phyloP scores from a whole-genome alignment of 2,113 vertebrate genomes.

The Lates calcarifer region DNA sequence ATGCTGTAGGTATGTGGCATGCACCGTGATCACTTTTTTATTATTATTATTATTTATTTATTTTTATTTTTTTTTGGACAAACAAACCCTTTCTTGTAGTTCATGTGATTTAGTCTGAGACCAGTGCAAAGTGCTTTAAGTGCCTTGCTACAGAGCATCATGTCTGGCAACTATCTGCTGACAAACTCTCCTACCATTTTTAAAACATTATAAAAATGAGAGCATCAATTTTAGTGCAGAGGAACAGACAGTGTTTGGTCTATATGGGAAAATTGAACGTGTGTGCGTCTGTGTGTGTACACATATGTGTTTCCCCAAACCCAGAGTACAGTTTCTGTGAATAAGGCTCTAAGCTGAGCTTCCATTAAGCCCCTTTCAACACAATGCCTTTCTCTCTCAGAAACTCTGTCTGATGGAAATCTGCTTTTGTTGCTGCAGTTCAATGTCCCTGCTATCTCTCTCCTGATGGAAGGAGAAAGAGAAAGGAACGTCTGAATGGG shows the following conservation, averaged over 20 bases:
- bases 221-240: conserved; percentile 38
- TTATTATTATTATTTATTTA: too few relatives aligned
- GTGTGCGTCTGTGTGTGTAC: conserved; percentile 18
- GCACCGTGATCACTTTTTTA: too few relatives aligned
- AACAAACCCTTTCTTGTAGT: not conserved
- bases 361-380: conserved; percentile 79
- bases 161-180: conserved; percentile 45
- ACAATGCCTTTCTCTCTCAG: conserved; percentile 71
- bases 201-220: conserved; percentile 54
- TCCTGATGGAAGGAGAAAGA: conserved; percentile 73
- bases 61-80: not conserved
- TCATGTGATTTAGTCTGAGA: conserved; percentile 21
- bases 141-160: conserved; percentile 32
- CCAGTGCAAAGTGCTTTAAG: conserved; percentile 55
- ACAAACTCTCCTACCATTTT: conserved; percentile 51
- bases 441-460: conserved; percentile 79
- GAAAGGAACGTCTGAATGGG: conserved; percentile 73
- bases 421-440: conserved; percentile 79
- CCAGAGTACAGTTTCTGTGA: conserved; percentile 73
- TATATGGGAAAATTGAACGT: conserved; percentile 36
- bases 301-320: conserved; percentile 56
- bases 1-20: too few relatives aligned
- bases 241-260: conserved; percentile 52
- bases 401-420: conserved; percentile 78
- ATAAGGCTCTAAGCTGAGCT: conserved; percentile 73